Base-by-base conservation (phyloP, 1,140 invertebrate genomes). In the Trichonephila clavipes region DNA sequence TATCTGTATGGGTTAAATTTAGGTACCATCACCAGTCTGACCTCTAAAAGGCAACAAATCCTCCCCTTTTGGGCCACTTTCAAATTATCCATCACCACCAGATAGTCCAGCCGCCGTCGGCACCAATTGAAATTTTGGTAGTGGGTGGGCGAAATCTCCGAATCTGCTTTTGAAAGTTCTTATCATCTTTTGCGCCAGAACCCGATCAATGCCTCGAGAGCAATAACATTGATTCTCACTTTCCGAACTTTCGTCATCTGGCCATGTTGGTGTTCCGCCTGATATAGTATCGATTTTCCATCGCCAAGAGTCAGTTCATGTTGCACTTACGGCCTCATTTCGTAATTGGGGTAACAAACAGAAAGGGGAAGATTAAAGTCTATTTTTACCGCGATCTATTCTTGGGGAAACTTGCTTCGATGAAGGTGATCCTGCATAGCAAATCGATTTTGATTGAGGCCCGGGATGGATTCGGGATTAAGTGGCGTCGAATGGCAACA, bases 151-250 rank as follows among this genome's bases (percentile, higher is more conserved):
- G 44, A 83, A 83, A 51, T 83, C 81, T n/a, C 51, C 3, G 69
- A 16, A 72, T 72, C 69, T 72, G 10, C 44, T 83, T 40, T 28
- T 51, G 81, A n/a, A 88, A 64, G 61, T 58, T 64, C 62, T 88
- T 64, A 88, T 88, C 77, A 87, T n/a, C 85, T 18, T 51, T 24
- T 28, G 28, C 4, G 28, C 16, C 16, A 18, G 19, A 28, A 51
- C 8, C 51, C 28, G 86, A 88, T 88, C 86, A 28, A 88, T 64
- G 59, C 72, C 14, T 28, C 61, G 61, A 66, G 24, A n/a, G 86
- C 62, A 88, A 88, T 64, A 88, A 88, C 86, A 88, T 88, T 64
- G 86, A 88, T 88, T 88, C 61, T 21, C 59, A 64, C 86, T 85
- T 85, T 18, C 83, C n/a, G 83, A 85, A 85, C 72, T 59, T 66